These are phyloP conservation scores for Salvator merianae DNA, from an alignment of 2,113 vertebrate genomes.

Conservation along the genomic window DNA sequence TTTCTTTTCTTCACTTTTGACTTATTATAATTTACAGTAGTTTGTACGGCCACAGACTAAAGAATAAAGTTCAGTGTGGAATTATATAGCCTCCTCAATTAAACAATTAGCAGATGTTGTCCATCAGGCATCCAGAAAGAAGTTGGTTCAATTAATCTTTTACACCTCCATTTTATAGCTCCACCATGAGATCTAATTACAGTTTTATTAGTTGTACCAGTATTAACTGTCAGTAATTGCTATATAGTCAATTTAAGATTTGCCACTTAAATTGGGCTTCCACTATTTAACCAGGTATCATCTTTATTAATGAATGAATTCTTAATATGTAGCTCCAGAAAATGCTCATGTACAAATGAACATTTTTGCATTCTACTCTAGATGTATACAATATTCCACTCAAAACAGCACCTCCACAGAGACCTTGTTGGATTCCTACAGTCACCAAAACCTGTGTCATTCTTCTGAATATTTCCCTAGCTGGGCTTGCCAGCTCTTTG, in stretches of 20 bases:
- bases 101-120: conserved; percentile 64
- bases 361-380: conserved; percentile 13
- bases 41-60: conserved; percentile 56
- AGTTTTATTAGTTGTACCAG: conserved; percentile 81
- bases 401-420: background rate
- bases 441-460: background rate
- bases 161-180: conserved; percentile 79
- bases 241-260: conserved; percentile 73
- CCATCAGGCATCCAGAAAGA: conserved; percentile 67
- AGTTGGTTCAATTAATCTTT: conserved; percentile 78
- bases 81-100: conserved; percentile 51
- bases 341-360: conserved; percentile 21
- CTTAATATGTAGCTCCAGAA: conserved; percentile 43
- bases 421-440: background rate
- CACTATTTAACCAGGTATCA: conserved; percentile 69
- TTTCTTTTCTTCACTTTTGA: conserved; percentile 3
- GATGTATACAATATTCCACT: background rate
- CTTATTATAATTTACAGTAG: conserved; percentile 42
- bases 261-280: conserved; percentile 76
- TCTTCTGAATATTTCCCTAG: background rate
- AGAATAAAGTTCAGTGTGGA: conserved; percentile 48
- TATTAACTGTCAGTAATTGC: conserved; percentile 83
- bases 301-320: conserved; percentile 64
- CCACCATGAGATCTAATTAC: conserved; percentile 83
- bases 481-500: background rate